These are phyloP conservation scores for Bombus polaris DNA, from an alignment of 1,140 invertebrate species.

Conservation along the genomic window DNA sequence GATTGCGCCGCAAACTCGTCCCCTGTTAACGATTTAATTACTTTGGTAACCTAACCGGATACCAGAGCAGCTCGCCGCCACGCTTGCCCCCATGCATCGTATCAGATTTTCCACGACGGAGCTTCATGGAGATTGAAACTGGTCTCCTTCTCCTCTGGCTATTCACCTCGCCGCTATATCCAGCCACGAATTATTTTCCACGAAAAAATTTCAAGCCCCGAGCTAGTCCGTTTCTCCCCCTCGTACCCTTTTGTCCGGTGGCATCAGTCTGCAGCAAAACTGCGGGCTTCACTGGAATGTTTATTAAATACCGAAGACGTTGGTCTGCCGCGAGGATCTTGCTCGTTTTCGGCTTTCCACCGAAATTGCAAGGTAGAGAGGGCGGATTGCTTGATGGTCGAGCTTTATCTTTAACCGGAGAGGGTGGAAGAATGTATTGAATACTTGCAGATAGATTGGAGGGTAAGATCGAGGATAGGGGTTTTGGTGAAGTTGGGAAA, in stretches of 20 bases:
- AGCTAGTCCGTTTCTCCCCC: not conserved
- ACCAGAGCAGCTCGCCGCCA: constrained; percentile 26
- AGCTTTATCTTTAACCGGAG: constrained; percentile 30
- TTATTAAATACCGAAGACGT: constrained; percentile 69
- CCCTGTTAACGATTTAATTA: constrained; percentile 67
- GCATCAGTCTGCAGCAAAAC: constrained; percentile 44
- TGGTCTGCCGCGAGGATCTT: constrained; percentile 29
- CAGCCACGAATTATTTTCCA: constrained; percentile 40
- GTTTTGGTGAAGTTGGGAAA: not conserved
- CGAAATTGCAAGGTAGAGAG: constrained; percentile 44
- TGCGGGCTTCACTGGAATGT: constrained; percentile 63
- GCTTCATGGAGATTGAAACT: constrained; percentile 52
- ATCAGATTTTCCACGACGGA: constrained; percentile 58
- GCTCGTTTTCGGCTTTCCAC: constrained; percentile 33
- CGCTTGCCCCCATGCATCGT: constrained; percentile 17
- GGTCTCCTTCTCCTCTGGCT: not conserved
- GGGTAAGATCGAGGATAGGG: not conserved
- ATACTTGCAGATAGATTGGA: constrained; percentile 29
- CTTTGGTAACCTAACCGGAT: constrained; percentile 59
- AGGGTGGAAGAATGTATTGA: constrained; percentile 45
- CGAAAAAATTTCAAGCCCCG: constrained; percentile 50
- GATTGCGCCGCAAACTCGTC: constrained; percentile 55
- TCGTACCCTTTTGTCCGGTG: not conserved
- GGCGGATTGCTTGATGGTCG: not conserved
- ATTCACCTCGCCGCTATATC: not conserved